Evolutionary conservation across 1,140 invertebrate species (phyloP).

Genomic region (Polypedilum pembai): DNA sequence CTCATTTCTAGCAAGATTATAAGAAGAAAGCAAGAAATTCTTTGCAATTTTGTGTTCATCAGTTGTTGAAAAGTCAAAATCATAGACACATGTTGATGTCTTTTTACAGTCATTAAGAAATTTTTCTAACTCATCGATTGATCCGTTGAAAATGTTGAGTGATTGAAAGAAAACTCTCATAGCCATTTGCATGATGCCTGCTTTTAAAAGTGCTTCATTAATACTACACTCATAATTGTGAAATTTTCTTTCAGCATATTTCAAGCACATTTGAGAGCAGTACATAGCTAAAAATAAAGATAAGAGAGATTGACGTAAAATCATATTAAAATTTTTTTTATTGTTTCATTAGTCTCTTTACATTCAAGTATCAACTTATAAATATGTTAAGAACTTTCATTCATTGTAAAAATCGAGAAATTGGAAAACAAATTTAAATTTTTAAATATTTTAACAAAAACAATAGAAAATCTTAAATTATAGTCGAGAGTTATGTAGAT

Average conservation of each 20-base stretch:
- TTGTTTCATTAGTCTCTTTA: too few species aligned
- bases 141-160: not conserved
- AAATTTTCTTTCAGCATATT: not conserved
- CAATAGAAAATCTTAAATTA: not conserved
- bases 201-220: not conserved
- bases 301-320: too few species aligned
- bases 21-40: not conserved
- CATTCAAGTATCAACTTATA: too few species aligned
- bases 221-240: not conserved
- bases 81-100: not conserved
- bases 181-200: slow-evolving; percentile 16
- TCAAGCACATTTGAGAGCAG: not conserved
- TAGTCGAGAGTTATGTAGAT: too few species aligned
- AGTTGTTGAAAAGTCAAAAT: not conserved
- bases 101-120: not conserved
- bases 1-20: not conserved
- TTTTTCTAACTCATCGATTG: not conserved
- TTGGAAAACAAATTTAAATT: too few species aligned
- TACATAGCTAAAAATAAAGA: not conserved
- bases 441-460: not conserved
- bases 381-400: too few species aligned
- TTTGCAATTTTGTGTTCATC: not conserved
- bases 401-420: too few species aligned
- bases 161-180: slow-evolving; percentile 5
- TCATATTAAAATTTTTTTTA: too few species aligned